Evolutionary conservation across 2,113 vertebrate genomes (phyloP).

Genomic region (Gymnocephalus cernua): DNA sequence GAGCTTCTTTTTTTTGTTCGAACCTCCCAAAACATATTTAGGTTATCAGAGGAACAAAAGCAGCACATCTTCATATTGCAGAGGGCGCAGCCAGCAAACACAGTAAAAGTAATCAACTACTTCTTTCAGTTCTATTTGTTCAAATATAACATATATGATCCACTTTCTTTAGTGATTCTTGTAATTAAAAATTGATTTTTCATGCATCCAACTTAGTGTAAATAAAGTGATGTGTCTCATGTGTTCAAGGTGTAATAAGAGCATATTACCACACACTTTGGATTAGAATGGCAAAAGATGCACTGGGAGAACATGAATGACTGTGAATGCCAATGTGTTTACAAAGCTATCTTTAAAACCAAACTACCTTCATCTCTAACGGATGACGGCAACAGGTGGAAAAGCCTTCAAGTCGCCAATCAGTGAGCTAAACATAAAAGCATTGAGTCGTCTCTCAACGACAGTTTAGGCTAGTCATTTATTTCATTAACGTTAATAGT

Average conservation of each 20-base stretch:
- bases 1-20: not conserved
- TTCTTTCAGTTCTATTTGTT: not conserved
- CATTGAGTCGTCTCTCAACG: not conserved
- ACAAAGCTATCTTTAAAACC: conserved; percentile 13
- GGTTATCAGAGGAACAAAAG: not conserved
- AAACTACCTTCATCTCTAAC: not conserved
- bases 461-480: no score
- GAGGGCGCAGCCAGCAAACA: no score
- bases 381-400: not conserved
- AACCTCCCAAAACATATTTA: not conserved
- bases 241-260: not conserved
- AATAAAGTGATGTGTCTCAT: not conserved
- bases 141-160: not conserved
- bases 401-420: no score
- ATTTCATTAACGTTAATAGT: not conserved
- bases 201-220: not conserved
- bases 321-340: no score
- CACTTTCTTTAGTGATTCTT: not conserved
- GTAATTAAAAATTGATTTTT: not conserved
- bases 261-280: not conserved
- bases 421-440: not conserved
- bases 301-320: not conserved
- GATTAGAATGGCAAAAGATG: not conserved
- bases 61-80: not conserved
- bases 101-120: not conserved